phyloP scores from a whole-genome alignment of 2,113 vertebrate species.

The Papio anubis region DNA sequence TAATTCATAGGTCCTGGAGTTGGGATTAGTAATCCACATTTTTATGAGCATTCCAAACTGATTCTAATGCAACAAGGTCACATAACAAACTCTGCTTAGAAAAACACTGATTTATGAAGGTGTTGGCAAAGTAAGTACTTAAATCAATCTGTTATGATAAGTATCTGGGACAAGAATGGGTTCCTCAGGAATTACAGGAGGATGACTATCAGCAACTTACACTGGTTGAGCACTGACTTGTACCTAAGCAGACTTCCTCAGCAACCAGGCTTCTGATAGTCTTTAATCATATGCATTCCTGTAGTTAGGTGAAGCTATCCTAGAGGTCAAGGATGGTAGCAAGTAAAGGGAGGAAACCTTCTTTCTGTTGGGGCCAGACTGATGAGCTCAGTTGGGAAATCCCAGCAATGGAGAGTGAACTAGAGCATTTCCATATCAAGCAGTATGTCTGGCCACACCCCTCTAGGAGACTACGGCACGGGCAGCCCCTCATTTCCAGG shows the following conservation, averaged over 20 bases:
- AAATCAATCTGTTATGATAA: not conserved
- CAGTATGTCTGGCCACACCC: not conserved
- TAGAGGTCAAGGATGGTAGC: not conserved
- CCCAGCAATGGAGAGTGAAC: not conserved
- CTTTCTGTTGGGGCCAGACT: not conserved
- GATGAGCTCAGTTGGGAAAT: conserved; percentile 49
- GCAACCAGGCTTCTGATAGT: not conserved
- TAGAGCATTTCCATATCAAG: not conserved
- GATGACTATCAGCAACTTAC: not conserved
- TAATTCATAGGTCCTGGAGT: not conserved
- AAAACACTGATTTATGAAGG: not conserved
- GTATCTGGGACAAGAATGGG: not conserved
- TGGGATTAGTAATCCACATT: not conserved
- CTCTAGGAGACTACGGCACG: not conserved
- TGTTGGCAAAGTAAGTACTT: not conserved
- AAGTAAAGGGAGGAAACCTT: conserved; percentile 8
- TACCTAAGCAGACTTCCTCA: not conserved
- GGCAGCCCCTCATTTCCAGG: not conserved
- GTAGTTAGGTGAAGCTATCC: not conserved
- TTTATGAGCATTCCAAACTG: not conserved
- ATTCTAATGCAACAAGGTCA: not conserved
- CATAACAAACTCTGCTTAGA: not conserved
- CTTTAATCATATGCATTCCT: not conserved
- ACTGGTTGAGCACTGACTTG: not conserved
- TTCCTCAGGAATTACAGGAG: not conserved